Evolutionary conservation across 2,113 vertebrate genomes (phyloP).

Genomic region (Narcine bancroftii): DNA sequence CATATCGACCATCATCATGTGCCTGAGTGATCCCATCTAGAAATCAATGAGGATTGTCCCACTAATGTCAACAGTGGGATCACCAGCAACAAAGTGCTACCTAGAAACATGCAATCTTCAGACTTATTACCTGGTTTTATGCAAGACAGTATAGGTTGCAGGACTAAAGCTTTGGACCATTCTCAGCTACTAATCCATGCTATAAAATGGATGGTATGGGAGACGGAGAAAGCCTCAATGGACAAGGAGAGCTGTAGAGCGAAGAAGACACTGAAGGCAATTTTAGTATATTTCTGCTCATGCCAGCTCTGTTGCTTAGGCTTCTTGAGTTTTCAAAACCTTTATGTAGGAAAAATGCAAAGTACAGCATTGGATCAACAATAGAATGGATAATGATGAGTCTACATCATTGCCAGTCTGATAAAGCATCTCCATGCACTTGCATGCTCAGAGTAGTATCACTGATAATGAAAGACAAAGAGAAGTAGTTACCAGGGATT

Average conservation of each 20-base stretch:
- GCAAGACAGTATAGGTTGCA: conserved; percentile 51
- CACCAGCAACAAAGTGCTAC: conserved; percentile 47
- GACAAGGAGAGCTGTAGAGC: conserved; percentile 76
- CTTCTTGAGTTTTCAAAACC: conserved; percentile 79
- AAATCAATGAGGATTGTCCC: conserved; percentile 46
- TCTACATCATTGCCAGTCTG: conserved; percentile 53
- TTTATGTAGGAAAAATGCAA: conserved; percentile 74
- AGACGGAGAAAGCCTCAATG: conserved; percentile 78
- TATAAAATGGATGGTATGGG: conserved; percentile 80
- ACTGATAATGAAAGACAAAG: conserved; percentile 39
- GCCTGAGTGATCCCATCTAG: conserved; percentile 48
- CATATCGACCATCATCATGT: conserved; percentile 47
- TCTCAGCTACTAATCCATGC: conserved; percentile 60
- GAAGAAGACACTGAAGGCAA: conserved; percentile 70
- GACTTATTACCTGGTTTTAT: conserved; percentile 53
- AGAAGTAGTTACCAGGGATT: background rate
- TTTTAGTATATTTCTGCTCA: conserved; percentile 70
- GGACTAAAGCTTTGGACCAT: conserved; percentile 56
- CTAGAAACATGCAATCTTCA: conserved; percentile 51
- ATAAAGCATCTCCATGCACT: conserved; percentile 59
- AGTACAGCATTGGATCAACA: conserved; percentile 61
- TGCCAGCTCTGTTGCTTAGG: conserved; percentile 77
- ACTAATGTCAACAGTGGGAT: conserved; percentile 49
- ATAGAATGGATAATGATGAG: conserved; percentile 71
- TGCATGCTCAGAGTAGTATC: conserved; percentile 61